These are phyloP conservation scores for Rhinichthys osculus DNA, from an alignment of 2,797 vertebrate species.

Conservation along the genomic window DNA sequence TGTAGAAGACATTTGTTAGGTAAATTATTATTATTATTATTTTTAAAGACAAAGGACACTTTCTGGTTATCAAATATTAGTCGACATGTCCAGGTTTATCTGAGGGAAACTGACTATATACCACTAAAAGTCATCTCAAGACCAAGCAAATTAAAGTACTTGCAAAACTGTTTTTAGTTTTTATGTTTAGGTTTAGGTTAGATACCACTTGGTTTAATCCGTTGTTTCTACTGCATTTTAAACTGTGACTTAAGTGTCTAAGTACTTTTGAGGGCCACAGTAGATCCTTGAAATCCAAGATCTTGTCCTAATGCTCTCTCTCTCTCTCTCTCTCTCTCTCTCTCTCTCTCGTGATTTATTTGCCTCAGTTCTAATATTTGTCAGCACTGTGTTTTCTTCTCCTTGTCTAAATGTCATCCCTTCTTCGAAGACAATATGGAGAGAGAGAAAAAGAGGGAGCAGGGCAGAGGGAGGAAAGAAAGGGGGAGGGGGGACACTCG, in stretches of 20 bases:
- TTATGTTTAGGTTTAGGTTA: background rate
- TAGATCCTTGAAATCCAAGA: slow-evolving; percentile 18
- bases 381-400: slow-evolving; percentile 81
- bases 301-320: slow-evolving; percentile 14
- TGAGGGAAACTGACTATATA: background rate
- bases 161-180: background rate
- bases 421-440: slow-evolving; percentile 84
- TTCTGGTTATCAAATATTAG: background rate
- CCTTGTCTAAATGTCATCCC: slow-evolving; percentile 88
- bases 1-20: background rate
- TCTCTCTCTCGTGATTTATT: slow-evolving; percentile 81
- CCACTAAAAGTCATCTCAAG: background rate
- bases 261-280: background rate
- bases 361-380: slow-evolving; percentile 87
- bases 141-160: background rate
- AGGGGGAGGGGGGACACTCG: slow-evolving; percentile 71
- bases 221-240: background rate
- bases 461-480: slow-evolving; percentile 62
- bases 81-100: background rate
- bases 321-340: slow-evolving; percentile 55
- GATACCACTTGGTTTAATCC: background rate
- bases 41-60: background rate
- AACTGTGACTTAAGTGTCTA: background rate
- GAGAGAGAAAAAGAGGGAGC: slow-evolving; percentile 65
- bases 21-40: too few relatives aligned